Evolutionary conservation across 2,888 invertebrate genomes (phyloP).

Genomic region (Mylabris sibirica): DNA sequence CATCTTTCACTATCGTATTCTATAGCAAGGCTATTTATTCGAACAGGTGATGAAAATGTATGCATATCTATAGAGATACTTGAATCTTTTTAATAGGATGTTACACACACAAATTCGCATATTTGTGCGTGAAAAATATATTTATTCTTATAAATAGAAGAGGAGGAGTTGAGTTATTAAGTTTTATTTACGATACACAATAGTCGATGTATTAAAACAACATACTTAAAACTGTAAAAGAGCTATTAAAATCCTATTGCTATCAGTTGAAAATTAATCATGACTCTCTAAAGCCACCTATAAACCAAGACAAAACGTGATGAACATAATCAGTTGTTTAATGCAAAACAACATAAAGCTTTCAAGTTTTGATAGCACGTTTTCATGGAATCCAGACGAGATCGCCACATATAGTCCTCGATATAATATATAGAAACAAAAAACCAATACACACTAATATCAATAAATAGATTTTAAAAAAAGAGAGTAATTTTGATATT

Average conservation of each 20-base stretch:
- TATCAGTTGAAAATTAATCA: constrained; percentile 57
- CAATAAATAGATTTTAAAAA: neutral
- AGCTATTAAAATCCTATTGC: constrained; percentile 57
- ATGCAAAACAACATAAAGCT: constrained; percentile 61
- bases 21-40: neutral
- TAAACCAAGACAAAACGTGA: constrained; percentile 55
- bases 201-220: constrained; percentile 54
- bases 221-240: constrained; percentile 56
- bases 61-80: neutral
- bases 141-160: neutral
- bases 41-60: neutral
- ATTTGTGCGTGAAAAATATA: neutral
- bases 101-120: neutral
- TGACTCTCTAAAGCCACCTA: constrained; percentile 51
- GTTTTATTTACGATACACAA: constrained; percentile 51
- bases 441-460: neutral
- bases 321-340: constrained; percentile 56
- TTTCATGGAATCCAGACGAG: constrained; percentile 15
- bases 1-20: neutral
- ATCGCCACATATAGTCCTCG: neutral
- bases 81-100: neutral
- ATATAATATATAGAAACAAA: neutral
- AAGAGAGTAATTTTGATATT: neutral
- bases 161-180: constrained; percentile 44
- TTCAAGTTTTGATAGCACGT: constrained; percentile 47